Evolutionary conservation across 2,797 vertebrate species (phyloP).

Genomic region (Hemitrygon akajei): DNA sequence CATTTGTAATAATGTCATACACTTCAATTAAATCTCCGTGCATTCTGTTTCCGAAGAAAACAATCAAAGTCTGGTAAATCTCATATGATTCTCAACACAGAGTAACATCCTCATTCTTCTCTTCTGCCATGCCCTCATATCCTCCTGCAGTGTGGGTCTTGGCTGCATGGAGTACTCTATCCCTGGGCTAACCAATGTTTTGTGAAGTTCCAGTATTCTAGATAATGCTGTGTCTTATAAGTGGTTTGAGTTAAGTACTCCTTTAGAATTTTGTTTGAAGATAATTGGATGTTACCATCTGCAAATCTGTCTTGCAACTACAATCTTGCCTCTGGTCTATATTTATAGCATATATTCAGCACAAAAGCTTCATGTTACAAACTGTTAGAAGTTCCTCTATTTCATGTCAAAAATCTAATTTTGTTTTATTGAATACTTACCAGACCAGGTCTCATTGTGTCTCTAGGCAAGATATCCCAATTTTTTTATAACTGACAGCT

Average conservation of each 20-base stretch:
- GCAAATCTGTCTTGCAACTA: neutral
- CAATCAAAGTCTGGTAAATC: no score
- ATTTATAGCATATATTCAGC: neutral
- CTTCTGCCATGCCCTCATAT: no score
- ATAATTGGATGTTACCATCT: conserved; percentile 29
- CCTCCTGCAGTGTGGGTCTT: no score
- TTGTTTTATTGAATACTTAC: conserved; percentile 30
- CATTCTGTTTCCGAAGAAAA: no score
- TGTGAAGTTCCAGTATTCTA: no score
- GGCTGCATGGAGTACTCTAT: no score
- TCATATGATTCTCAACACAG: no score
- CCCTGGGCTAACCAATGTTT: no score
- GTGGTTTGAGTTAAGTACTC: neutral
- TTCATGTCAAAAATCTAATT: conserved; percentile 35
- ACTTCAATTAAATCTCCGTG: no score
- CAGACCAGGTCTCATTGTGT: neutral
- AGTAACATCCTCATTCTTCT: no score
- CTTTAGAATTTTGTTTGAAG: neutral
- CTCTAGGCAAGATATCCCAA: conserved; percentile 1
- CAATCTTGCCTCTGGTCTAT: neutral
- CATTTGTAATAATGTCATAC: no score
- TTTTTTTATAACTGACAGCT: neutral
- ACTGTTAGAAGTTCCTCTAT: neutral
- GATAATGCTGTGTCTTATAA: neutral
- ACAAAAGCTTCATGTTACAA: neutral